These are phyloP conservation scores for Cataglyphis livida DNA, from an alignment of 2,888 invertebrate genomes.

Conservation along the genomic window DNA sequence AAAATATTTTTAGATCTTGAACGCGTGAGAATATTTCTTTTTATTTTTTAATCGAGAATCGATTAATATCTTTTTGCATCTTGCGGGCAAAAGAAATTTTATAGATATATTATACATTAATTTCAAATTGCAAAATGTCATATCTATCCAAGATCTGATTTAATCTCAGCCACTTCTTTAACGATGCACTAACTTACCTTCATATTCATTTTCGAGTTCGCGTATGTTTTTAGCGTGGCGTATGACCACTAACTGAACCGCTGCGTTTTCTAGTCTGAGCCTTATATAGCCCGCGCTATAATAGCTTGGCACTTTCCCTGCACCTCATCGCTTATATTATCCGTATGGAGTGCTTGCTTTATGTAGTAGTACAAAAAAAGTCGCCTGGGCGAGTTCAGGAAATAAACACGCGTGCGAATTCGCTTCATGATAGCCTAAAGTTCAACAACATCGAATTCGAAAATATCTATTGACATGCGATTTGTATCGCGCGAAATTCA, in stretches of 20 bases:
- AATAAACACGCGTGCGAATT: constrained; percentile 16
- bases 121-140: background rate
- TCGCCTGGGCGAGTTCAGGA: constrained; percentile 56
- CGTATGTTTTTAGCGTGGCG: constrained; percentile 82
- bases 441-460: background rate
- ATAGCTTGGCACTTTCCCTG: constrained; percentile 84
- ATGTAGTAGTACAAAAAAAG: constrained; percentile 76
- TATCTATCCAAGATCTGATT: background rate
- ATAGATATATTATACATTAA: background rate
- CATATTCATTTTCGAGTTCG: constrained; percentile 81
- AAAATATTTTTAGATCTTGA: background rate
- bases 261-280: constrained; percentile 82
- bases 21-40: background rate
- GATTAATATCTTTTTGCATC: background rate
- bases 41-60: background rate
- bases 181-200: constrained; percentile 78
- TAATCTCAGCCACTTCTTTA: background rate
- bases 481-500: background rate
- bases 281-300: constrained; percentile 83
- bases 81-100: background rate
- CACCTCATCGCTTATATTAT: constrained; percentile 81
- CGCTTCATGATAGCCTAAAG: constrained; percentile 5
- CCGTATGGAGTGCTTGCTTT: constrained; percentile 75
- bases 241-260: constrained; percentile 84
- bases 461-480: background rate